A percentile compares a stretch with the other conserved stretches of the same genome.
Conservation (phyloP, 2,888 invertebrate genomes). For the Agrypnus murinus region DNA sequence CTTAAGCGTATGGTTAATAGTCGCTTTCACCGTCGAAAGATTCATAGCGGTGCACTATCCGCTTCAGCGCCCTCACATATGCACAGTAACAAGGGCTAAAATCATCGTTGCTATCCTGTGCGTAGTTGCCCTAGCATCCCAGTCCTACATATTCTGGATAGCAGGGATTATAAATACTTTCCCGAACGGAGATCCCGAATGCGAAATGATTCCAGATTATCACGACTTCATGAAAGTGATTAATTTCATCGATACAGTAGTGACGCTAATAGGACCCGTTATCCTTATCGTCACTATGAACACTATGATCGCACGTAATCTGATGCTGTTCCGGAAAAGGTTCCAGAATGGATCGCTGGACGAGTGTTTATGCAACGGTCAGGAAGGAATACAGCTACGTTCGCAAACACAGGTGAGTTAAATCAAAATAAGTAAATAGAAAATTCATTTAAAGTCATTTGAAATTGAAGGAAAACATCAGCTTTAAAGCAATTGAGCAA, state of each 20-base stretch:
- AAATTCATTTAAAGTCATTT: too few relatives aligned
- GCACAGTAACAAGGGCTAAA: slow-evolving; percentile 77
- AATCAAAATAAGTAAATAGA: too few relatives aligned
- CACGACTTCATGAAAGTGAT: slow-evolving; percentile 73
- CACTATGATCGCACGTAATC: slow-evolving; percentile 75
- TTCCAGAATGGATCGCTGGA: slow-evolving; percentile 68
- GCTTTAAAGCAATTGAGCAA: too few relatives aligned
- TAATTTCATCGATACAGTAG: slow-evolving; percentile 76
- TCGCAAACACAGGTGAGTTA: slow-evolving; percentile 70
- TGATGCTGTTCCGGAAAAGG: slow-evolving; percentile 71
- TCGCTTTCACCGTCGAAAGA: slow-evolving; percentile 81
- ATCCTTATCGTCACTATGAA: slow-evolving; percentile 78
- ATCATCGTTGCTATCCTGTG: slow-evolving; percentile 72
- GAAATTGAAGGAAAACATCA: too few relatives aligned
- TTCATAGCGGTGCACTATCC: slow-evolving; percentile 81
- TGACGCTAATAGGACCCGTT: slow-evolving; percentile 77
- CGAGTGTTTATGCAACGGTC: slow-evolving; percentile 62
- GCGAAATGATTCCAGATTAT: slow-evolving; percentile 73
- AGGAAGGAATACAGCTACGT: slow-evolving; percentile 69
- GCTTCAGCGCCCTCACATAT: slow-evolving; percentile 75
- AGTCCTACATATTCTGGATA: slow-evolving; percentile 67
- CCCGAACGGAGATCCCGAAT: slow-evolving; percentile 66
- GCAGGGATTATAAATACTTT: slow-evolving; percentile 63
- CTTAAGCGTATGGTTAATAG: slow-evolving; percentile 80
- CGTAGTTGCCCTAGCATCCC: slow-evolving; percentile 68